These are phyloP conservation scores for Mus spretus DNA, from an alignment of 2,797 vertebrate species.

Conservation along the genomic window DNA sequence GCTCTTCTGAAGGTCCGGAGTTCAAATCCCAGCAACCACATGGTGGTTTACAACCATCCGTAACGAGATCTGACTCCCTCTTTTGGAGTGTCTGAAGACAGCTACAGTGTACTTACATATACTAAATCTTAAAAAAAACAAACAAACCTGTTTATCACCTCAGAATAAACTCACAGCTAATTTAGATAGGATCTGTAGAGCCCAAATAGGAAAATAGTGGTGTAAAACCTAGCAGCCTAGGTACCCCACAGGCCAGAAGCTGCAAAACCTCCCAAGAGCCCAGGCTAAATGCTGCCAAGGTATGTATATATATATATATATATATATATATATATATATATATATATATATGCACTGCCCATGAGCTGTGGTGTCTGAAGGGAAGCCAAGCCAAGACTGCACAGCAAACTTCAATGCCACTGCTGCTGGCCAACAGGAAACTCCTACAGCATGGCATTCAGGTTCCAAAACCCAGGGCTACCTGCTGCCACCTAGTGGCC, in stretches of 20 bases:
- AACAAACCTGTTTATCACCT: neutral
- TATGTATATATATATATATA: too few relatives aligned
- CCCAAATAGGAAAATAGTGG: neutral
- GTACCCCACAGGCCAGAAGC: neutral
- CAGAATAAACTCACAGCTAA: conserved; percentile 1
- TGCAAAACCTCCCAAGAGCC: conserved; percentile 56
- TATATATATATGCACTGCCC: conserved; percentile 41
- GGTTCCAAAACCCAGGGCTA: neutral
- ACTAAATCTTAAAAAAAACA: too few relatives aligned
- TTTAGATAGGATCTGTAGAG: neutral
- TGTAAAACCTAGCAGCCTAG: neutral
- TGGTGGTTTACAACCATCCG: too few relatives aligned
- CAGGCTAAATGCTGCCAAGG: conserved; percentile 74
- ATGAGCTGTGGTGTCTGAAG: conserved; percentile 22
- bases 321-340: too few relatives aligned
- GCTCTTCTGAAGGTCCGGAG: too few relatives aligned
- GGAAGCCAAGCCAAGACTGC: conserved; percentile 47
- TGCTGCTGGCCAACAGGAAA: conserved; percentile 70
- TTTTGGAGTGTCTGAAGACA: too few relatives aligned
- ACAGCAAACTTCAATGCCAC: neutral
- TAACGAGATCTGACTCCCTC: too few relatives aligned
- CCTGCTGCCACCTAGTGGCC: conserved; percentile 77
- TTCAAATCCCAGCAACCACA: too few relatives aligned
- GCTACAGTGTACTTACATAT: too few relatives aligned
- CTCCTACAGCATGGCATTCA: neutral